Evolutionary conservation across 2,797 vertebrate genomes (phyloP), one percentile per base, ranked within the genome.

Genomic region (Periparus ater): DNA sequence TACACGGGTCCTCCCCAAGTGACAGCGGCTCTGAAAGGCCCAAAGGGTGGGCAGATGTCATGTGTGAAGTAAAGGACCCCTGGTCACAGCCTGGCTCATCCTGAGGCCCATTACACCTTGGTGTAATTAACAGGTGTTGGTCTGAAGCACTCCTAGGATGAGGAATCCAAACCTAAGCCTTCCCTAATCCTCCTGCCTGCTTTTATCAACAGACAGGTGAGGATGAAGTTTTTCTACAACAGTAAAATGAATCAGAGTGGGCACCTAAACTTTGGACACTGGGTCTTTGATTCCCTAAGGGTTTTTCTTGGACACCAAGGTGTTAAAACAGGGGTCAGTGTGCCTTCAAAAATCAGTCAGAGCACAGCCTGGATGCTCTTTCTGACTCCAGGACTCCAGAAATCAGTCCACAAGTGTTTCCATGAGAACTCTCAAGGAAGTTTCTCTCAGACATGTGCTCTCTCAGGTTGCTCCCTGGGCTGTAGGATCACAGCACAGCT

Each of bases 271-370:
- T 45, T 76, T 20, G 34, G 26, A 19, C 4, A 1, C 3, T 8
- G 25, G 13, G 2, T 30, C 16, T 36, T 25, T 0, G 1, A 1
- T 40, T 80, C 7, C 17, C 13, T 11, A 51, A n/a, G 17, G 10
- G 2, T 18, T 74, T 58, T 23, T 73, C 36, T 57, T 50, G 53
- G 63, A 9, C 2, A 7, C 7, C n/a, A 44, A 9, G 3, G 3
- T 30, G 6, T 27, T 51, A 60, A 73, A 76, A 61, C 2, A 30
- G 16, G 5, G 30, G 30, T 21, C 3, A 2, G 6, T 18, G 20
- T 38, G 7, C 11, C 54, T 77, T 62, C 72, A 72, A 38, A 61
- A 50, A 19, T 4, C 48, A 51, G n/a, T 38, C 48, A 82, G 27
- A 38, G 18, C 22, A 15, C 22, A 62, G 40, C 6, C 48, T 45